Conservation (phyloP, 2,888 invertebrate species). For the Sesia apiformis region DNA sequence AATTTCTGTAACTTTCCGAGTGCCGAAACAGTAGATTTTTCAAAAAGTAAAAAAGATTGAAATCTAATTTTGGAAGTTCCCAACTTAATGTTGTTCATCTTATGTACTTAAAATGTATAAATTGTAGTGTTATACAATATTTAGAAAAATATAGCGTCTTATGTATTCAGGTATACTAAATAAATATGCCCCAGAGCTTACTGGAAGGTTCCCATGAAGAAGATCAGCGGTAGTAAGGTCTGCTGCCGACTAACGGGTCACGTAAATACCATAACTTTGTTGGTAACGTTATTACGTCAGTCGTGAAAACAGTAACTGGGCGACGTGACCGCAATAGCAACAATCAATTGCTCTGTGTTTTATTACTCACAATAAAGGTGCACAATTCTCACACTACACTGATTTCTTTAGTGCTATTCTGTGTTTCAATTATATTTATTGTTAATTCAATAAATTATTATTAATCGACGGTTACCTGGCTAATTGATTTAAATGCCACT, state of each 20-base stretch:
- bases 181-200: background rate
- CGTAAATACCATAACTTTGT: constrained; percentile 66
- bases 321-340: constrained; percentile 70
- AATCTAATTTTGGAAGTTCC: too few species aligned
- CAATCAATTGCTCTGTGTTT: constrained; percentile 66
- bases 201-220: constrained; percentile 20
- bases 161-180: too few species aligned
- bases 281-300: constrained; percentile 69
- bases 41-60: too few species aligned
- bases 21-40: too few species aligned
- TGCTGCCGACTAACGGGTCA: constrained; percentile 48
- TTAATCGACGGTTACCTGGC: background rate
- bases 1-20: too few species aligned
- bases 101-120: too few species aligned
- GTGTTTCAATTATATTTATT: background rate
- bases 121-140: too few species aligned
- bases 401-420: constrained; percentile 22
- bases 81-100: too few species aligned
- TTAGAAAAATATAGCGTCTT: too few species aligned
- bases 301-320: constrained; percentile 71
- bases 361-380: constrained; percentile 40
- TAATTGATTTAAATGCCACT: constrained; percentile 1
- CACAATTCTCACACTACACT: constrained; percentile 28
- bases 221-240: constrained; percentile 26
- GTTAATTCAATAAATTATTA: too few species aligned